A percentile compares a stretch with the other conserved stretches of the same genome.
These are phyloP conservation scores for Theristicus caerulescens DNA, from an alignment of 2,113 vertebrate genomes.

Conservation along the genomic window DNA sequence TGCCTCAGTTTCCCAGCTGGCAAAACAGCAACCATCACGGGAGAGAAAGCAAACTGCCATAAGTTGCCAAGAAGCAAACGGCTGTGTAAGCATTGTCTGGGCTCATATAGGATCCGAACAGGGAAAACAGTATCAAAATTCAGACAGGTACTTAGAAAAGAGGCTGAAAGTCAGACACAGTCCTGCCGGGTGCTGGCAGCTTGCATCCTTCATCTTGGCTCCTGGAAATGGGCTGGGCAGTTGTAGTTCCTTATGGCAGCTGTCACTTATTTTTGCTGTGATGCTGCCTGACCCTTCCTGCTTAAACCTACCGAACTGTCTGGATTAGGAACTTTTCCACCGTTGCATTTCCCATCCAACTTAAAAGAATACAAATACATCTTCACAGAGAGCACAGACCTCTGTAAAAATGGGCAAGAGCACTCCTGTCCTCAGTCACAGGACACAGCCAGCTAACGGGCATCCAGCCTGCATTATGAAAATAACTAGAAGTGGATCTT, in stretches of 20 bases:
- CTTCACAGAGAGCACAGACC: neutral
- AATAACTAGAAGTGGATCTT: neutral
- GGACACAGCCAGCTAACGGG: neutral
- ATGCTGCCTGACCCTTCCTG: neutral
- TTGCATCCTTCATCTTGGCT: neutral
- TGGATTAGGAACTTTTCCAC: neutral
- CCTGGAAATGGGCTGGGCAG: neutral
- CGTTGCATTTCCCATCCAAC: neutral
- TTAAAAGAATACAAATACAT: neutral
- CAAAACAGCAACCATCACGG: neutral
- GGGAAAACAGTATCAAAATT: neutral
- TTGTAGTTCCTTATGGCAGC: neutral
- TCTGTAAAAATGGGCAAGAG: neutral
- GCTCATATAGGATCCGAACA: neutral
- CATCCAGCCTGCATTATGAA: neutral
- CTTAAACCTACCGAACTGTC: neutral
- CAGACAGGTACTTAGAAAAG: neutral
- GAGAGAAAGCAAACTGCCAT: neutral
- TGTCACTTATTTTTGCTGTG: neutral
- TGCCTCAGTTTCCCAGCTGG: conserved; percentile 1
- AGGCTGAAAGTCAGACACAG: neutral
- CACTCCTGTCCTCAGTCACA: neutral
- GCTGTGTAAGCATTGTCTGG: neutral
- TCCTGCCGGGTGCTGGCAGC: neutral
- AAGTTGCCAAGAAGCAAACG: neutral